Evolutionary conservation across 1,140 invertebrate species (phyloP), one percentile per base, ranked within the genome.

Genomic region (Schmidtea mediterranea): DNA sequence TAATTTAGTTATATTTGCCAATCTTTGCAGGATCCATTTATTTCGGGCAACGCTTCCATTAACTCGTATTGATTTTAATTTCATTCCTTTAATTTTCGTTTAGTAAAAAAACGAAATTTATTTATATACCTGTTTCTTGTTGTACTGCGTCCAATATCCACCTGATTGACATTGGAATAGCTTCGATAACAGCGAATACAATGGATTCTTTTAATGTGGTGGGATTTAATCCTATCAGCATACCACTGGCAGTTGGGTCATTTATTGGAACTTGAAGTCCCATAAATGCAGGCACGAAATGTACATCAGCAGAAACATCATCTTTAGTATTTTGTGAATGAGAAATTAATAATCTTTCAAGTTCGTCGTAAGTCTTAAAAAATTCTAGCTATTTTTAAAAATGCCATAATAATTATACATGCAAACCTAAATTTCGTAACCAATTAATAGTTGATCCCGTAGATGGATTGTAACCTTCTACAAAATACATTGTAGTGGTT

Each of bases 271-370:
- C 78, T 78, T 86, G 58, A 48, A 58, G 60, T 10, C 16, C 24
- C 49, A 41, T 79, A 56, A 90, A 89, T 0, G 82, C 80, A 2
- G 83, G 82, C 54, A 92, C 71, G 63, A 90, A 92, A 59, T 74
- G 84, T 1, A 87, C 76, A 13, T 79, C 80, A 56, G 76, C 75
- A 5, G 75, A 73, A 62, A 80, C 73, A 12, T 53, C 10, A 50
- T 46, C 41, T n/a, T 24, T 15, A 36, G 2, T 6, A 49, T 1
- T 45, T 8, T 43, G 19, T 8, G 36, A 18, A 37, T 46, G 24
- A 12, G 19, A 15, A 36, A 22, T 19, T n/a, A 46, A 9, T 38
- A 41, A 12, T 19, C 41, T 2, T 0, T 21, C 8, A 22, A 54
- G 18, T 51, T 55, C 61, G 59, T 16, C 2, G 5, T 36, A 19